Evolutionary conservation across 2,888 invertebrate species (phyloP).

Genomic region (Dendrolimus pini): DNA sequence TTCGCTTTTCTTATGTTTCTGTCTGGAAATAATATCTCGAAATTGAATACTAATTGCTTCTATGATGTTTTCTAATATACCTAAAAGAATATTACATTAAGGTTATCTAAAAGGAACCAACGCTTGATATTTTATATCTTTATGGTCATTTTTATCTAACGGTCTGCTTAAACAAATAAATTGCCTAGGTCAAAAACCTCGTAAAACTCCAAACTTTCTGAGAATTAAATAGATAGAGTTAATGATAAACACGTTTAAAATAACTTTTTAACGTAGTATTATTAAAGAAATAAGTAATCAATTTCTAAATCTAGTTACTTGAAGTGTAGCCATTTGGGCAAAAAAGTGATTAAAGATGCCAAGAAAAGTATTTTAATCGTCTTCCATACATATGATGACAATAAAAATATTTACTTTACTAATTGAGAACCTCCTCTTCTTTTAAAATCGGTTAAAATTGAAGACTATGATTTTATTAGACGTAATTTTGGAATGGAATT

Average conservation of each 20-base stretch:
- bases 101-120: constrained; percentile 41
- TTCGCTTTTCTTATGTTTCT: no score
- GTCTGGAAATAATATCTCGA: no score
- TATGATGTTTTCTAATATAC: not conserved
- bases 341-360: no score
- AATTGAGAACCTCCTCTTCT: no score
- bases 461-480: no score
- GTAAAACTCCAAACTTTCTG: constrained; percentile 28
- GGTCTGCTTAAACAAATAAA: constrained; percentile 26
- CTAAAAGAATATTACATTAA: constrained; percentile 9
- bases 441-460: no score
- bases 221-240: not conserved
- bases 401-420: no score
- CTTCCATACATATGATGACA: no score
- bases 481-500: no score
- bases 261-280: not conserved
- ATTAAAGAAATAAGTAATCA: not conserved
- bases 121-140: constrained; percentile 34
- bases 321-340: no score
- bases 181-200: constrained; percentile 56
- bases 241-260: not conserved
- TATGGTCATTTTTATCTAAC: constrained; percentile 42
- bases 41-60: not conserved
- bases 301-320: no score
- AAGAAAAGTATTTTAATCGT: no score